Evolutionary conservation across 1,140 invertebrate genomes (phyloP).

Genomic region (Drosophila subpulchrella): DNA sequence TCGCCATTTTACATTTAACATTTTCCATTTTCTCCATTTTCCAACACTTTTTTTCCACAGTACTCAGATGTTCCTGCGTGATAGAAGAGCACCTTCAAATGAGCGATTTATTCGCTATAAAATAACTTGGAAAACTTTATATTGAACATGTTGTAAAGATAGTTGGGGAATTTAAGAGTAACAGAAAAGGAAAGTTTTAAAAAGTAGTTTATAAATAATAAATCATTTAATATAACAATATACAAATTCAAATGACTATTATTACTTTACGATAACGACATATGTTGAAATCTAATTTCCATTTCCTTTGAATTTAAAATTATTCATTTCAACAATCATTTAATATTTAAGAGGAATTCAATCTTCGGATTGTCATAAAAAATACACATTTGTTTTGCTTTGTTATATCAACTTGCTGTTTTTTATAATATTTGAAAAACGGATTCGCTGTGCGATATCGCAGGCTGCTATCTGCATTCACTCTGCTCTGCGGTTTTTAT

Average conservation of each 20-base stretch:
- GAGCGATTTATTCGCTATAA: conserved; percentile 22
- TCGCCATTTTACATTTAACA: conserved; percentile 47
- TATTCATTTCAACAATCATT: neutral
- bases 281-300: no score
- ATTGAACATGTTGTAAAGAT: neutral
- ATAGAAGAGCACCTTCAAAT: neutral
- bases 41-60: conserved; percentile 43
- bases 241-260: neutral
- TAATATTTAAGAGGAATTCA: conserved; percentile 1
- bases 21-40: conserved; percentile 35
- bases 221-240: neutral
- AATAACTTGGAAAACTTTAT: neutral
- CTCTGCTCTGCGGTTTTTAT: conserved; percentile 51
- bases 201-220: neutral
- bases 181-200: no score
- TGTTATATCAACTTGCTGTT: conserved; percentile 8
- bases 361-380: neutral
- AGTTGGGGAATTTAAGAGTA: neutral
- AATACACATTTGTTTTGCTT: neutral
- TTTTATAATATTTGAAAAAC: conserved; percentile 55
- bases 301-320: neutral
- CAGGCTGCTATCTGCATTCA: conserved; percentile 46
- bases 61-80: neutral
- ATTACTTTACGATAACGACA: no score
- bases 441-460: conserved; percentile 47